Evolutionary conservation across 2,113 vertebrate species (phyloP), one percentile per base, ranked within the genome.

Genomic region (Neodontobutis hainanensis): DNA sequence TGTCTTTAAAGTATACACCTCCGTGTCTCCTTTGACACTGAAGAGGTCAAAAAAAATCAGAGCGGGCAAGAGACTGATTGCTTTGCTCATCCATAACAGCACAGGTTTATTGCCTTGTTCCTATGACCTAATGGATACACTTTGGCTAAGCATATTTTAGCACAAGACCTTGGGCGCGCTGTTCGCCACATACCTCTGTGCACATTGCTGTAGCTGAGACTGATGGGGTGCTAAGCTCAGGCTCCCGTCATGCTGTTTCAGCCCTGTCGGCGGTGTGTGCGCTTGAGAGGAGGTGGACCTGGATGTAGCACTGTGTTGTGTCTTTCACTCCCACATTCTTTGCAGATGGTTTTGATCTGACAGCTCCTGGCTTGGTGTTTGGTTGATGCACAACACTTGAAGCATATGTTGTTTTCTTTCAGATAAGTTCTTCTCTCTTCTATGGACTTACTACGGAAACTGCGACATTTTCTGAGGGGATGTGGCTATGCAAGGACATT

Each of bases 61-160:
- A 19, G 15, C 50, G 42, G 5, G 56, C 62, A 0, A 46, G 47
- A 5, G 62, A 73, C 32, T 16, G 12, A 9, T 65, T 65, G 11
- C 52, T 59, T 44, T 73, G 70, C 8, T 73, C 11, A 5, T 60
- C 70, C 6, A 59, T 40, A 38, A 65, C 53, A 4, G 36, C 45
- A 60, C 53, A 65, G 19, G 6, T 51, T 16, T 4, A 52, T 11
- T 11, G 14, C 56, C 16, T 60, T 43, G 8, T 73, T 61, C 35
- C 12, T 5, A 11, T 73, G 53, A 4, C 32, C 53, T 8, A 9
- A 9, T 40, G 61, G 47, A 46, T 45, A 65, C 14, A 65, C 61
- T 36, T 32, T 59, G 1, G 38, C 55, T 11, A 59, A 42, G n/a
- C 55, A 48, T 19, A 59, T 59, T 14, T 59, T 68, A 0, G 53